A percentile compares a stretch with the other conserved stretches of the same genome.
Conservation (phyloP, 1,140 invertebrate species). For the Eumeta japonica region DNA sequence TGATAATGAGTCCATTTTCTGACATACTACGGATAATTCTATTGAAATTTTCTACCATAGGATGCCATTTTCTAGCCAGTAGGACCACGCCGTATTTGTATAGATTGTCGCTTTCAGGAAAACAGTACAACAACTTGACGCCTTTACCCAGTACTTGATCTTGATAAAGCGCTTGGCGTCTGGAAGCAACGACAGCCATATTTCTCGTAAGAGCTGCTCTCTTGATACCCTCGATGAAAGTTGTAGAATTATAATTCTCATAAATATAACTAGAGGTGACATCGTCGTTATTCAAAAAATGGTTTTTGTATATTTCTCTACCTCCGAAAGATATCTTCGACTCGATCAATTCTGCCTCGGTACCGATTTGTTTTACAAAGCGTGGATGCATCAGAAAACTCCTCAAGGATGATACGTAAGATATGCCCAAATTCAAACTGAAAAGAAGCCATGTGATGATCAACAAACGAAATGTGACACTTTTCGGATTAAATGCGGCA, state of each 20-base stretch:
- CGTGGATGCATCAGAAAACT: slow-evolving; percentile 54
- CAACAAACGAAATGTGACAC: slow-evolving; percentile 42
- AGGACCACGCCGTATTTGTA: slow-evolving; percentile 52
- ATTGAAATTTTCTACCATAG: slow-evolving; percentile 45
- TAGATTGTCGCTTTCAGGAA: slow-evolving; percentile 42
- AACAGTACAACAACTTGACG: slow-evolving; percentile 39
- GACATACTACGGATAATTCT: slow-evolving; percentile 47
- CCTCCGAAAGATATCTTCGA: slow-evolving; percentile 44
- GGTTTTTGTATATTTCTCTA: slow-evolving; percentile 44
- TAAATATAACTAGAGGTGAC: slow-evolving; percentile 46
- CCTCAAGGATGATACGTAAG: slow-evolving; percentile 52
- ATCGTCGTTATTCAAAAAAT: slow-evolving; percentile 49
- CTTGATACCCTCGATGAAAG: slow-evolving; percentile 40
- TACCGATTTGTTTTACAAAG: slow-evolving; percentile 50
- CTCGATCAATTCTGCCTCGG: slow-evolving; percentile 39
- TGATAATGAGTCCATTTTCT: slow-evolving; percentile 52
- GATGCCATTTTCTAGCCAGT: slow-evolving; percentile 46
- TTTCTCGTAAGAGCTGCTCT: slow-evolving; percentile 35
- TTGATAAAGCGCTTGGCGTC: slow-evolving; percentile 43
- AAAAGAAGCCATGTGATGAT: slow-evolving; percentile 51
- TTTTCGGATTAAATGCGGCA: slow-evolving; percentile 41
- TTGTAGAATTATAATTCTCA: slow-evolving; percentile 44
- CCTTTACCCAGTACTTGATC: slow-evolving; percentile 46
- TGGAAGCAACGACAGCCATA: slow-evolving; percentile 48
- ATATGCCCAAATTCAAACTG: slow-evolving; percentile 51